Conservation (phyloP, 2,888 invertebrate species). For the Iphiclides podalirius region DNA sequence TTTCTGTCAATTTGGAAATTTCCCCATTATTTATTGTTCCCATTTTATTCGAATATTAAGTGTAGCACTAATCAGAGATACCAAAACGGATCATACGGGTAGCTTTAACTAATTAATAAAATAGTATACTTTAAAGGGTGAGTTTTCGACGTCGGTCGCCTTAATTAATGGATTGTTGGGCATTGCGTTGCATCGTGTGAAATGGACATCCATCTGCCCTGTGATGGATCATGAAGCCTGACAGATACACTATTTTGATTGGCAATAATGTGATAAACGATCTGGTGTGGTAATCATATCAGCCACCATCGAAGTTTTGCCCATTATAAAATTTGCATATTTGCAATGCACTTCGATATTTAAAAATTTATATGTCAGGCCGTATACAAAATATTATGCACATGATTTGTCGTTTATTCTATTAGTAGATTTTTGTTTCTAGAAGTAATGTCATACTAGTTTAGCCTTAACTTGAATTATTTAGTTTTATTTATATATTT, state of each 20-base stretch:
- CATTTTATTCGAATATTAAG: background rate
- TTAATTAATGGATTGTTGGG: slow-evolving; percentile 52
- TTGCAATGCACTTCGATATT: slow-evolving; percentile 45
- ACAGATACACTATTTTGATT: slow-evolving; percentile 81
- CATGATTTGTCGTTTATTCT: background rate
- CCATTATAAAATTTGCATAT: slow-evolving; percentile 67
- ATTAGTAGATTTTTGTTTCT: background rate
- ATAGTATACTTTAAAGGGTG: slow-evolving; percentile 50
- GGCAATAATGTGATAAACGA: slow-evolving; percentile 78
- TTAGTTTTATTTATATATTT: background rate
- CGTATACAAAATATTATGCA: background rate
- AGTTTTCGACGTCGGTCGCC: slow-evolving; percentile 46
- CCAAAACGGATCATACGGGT: slow-evolving; percentile 51
- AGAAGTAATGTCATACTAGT: background rate
- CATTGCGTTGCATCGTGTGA: slow-evolving; percentile 33
- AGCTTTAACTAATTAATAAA: slow-evolving; percentile 49
- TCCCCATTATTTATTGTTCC: background rate
- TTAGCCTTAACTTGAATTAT: slow-evolving; percentile 1
- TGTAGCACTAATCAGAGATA: slow-evolving; percentile 39
- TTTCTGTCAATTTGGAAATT: too few species aligned
- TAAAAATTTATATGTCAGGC: background rate
- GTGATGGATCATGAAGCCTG: slow-evolving; percentile 72
- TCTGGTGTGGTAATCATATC: slow-evolving; percentile 69
- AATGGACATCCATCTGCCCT: slow-evolving; percentile 51
- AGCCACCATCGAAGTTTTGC: slow-evolving; percentile 59